Evolutionary conservation across 2,888 invertebrate species (phyloP), one percentile per base, ranked within the genome.

Genomic region (Sabellastarte sp.): DNA sequence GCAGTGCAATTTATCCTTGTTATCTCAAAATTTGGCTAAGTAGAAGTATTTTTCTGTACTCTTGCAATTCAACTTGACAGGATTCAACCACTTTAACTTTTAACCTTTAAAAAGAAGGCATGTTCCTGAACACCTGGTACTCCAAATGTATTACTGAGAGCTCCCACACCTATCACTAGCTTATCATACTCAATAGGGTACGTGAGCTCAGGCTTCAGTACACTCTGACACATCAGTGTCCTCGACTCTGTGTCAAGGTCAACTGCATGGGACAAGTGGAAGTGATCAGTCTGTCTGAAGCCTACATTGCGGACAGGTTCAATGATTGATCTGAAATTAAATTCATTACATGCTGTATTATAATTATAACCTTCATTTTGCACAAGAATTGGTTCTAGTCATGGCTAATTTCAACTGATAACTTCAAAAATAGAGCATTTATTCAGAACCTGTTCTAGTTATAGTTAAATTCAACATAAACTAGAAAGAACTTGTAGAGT

Each of bases 51-150:
- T n/a, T n/a, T n/a, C n/a, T n/a, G n/a, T n/a, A n/a, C n/a, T n/a
- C n/a, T n/a, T n/a, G n/a, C n/a, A n/a, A n/a, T n/a, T n/a, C n/a
- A n/a, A n/a, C n/a, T n/a, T n/a, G n/a, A n/a, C n/a, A n/a, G n/a
- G n/a, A n/a, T n/a, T n/a, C 57, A 57, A 57, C 24, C 15, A 26
- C 10, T 24, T 15, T 53, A 20, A 50, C 2, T 5, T 32, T 62
- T 57, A 68, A 84, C 84, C 77, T 85, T 85, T n/a, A 85, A 69
- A 65, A 84, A 85, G 71, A 76, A 80, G 0, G 84, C 83, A 74
- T 84, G 71, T 66, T 84, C 79, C n/a, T 71, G 64, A 3, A 84
- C 85, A 3, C 85, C 85, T 5, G 84, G 83, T 2, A 84, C 79
- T 55, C 77, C 77, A 73, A 84, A 85, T 4, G 84, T 85, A 68